Evolutionary conservation across 2,113 vertebrate species (phyloP).

Genomic region (Hiodon alosoides): DNA sequence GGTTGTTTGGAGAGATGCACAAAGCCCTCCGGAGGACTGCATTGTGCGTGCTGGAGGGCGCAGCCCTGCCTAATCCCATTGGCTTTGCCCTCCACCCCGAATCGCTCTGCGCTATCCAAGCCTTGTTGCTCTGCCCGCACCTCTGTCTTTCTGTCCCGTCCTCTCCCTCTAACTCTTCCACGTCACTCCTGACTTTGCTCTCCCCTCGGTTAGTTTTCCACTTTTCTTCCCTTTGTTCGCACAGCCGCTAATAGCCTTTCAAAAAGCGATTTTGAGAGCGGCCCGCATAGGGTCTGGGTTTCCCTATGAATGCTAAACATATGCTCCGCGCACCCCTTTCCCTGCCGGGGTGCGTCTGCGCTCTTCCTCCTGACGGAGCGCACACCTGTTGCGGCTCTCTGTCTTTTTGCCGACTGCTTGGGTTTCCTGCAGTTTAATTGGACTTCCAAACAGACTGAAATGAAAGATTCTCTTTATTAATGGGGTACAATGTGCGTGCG

Average conservation of each 20-base stretch:
- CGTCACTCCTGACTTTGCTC: background rate
- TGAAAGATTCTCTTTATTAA: background rate
- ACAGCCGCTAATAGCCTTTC: conserved; percentile 8
- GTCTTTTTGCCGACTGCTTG: background rate
- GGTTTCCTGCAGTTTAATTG: background rate
- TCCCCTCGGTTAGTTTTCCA: background rate
- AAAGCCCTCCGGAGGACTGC: conserved; percentile 11
- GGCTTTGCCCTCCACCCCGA: background rate
- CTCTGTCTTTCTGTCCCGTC: too few species aligned
- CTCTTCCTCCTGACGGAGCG: background rate
- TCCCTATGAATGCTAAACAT: conserved; percentile 7
- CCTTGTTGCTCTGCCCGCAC: background rate
- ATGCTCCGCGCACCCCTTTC: background rate
- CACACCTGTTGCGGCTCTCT: conserved; percentile 1
- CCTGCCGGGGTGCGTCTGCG: background rate
- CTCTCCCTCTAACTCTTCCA: background rate
- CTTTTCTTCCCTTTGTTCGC: conserved; percentile 2
- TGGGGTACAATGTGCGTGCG: background rate
- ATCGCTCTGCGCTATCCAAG: background rate
- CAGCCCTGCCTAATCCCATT: conserved; percentile 1
- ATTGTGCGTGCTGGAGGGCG: background rate
- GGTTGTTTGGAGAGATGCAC: conserved; percentile 10
- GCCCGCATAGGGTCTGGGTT: background rate
- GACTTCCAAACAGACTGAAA: background rate
- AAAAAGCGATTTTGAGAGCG: background rate